Base-by-base conservation (phyloP, 2,113 vertebrate genomes). In the Syrmaticus mikado region DNA sequence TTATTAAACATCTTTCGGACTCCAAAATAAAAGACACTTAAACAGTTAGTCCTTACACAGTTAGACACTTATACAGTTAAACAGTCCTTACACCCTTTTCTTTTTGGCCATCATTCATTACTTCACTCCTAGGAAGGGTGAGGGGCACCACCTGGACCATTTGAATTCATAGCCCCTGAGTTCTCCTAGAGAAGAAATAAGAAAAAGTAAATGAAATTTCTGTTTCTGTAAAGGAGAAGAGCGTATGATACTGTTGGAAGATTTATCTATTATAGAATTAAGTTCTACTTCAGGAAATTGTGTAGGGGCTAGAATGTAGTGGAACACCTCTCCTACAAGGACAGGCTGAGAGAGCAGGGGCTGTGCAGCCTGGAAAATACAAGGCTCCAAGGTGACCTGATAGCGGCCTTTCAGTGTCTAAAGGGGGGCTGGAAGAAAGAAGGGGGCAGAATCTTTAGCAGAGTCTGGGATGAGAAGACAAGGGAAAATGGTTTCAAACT, bases 221-320 rank as follows among this genome's bases (percentile, higher is more conserved):
- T 78, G 20, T 82, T 90, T 90, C 83, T 68, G 57, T 50, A 48
- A 84, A 53, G n/a, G 78, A n/a, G 45, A 86, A 76, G 84, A 76
- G 15, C 38, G 68, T 8, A 19, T 36, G 48, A 48, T 40, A 28
- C 58, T 66, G 25, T n/a, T 84, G 25, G 62, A 89, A 89, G 45
- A 78, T 58, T 76, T 84, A 41, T 30, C 13, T 61, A n/a, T 12
- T n/a, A 30, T 20, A 58, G 16, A 86, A 43, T 40, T 58, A 83
- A 78, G 8, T 13, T 27, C 78, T n/a, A 61, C 6, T 72, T 67
- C 18, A 40, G 18, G 73, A 78, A 71, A 82, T 76, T 60, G 72
- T 65, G 3, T 0, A 0, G 22, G 6, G 2, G 0, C 71, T 68
- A 72, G 48, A 73, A 81, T 34, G 4, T 11, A 74, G 46, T 53